A percentile compares a stretch with the other conserved stretches of the same genome.
Conservation (phyloP, 2,113 vertebrate genomes). For the Podarcis raffonei region DNA sequence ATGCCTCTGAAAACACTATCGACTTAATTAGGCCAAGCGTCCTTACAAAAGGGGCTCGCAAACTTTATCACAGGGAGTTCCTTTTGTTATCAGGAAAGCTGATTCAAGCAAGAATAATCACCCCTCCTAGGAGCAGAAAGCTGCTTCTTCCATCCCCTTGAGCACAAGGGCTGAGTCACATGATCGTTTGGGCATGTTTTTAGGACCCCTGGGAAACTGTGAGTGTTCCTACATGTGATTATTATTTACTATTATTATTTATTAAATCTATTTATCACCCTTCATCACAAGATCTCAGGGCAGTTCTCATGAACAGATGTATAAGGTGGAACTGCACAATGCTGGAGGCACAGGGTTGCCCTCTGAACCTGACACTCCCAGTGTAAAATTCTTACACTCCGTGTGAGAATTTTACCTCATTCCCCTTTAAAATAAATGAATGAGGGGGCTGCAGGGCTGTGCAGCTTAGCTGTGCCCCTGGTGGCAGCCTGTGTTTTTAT, state of each 20-base stretch:
- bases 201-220: not conserved
- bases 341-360: not conserved
- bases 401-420: too few relatives aligned
- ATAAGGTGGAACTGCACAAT: not conserved
- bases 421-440: not conserved
- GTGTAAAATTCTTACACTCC: not conserved
- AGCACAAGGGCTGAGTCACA: not conserved
- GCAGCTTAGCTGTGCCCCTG: not conserved
- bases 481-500: too few relatives aligned
- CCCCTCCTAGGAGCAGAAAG: not conserved
- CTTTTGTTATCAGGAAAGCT: not conserved
- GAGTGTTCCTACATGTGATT: not conserved
- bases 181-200: not conserved
- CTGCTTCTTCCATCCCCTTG: not conserved
- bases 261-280: too few relatives aligned
- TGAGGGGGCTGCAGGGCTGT: not conserved
- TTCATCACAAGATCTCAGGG: too few relatives aligned
- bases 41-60: constrained; percentile 3
- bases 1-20: not conserved
- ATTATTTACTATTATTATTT: too few relatives aligned
- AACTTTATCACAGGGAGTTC: not conserved
- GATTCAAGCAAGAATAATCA: not conserved
- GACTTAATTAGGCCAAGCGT: constrained; percentile 5
- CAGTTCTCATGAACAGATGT: not conserved
- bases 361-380: not conserved